A percentile compares a stretch with the other conserved stretches of the same genome.
phyloP scores from a whole-genome alignment of 2,113 vertebrate species.

The Columba livia region DNA sequence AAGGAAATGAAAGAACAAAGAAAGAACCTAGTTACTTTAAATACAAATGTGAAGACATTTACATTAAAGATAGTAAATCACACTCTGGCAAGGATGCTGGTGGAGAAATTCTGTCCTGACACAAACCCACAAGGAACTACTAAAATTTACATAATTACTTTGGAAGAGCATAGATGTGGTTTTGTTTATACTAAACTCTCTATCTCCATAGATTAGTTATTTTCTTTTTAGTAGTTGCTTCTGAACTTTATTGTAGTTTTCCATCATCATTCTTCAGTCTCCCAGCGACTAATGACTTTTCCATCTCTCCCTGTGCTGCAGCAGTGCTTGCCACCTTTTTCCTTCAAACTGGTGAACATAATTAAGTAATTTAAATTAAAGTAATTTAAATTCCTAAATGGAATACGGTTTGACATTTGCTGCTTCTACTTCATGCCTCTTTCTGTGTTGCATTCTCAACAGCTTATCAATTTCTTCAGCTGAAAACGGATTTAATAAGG shows the following conservation, averaged over 20 bases:
- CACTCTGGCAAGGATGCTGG: constrained; percentile 4
- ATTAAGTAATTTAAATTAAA: neutral
- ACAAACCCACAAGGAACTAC: neutral
- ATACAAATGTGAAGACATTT: constrained; percentile 39
- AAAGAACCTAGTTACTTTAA: constrained; percentile 23
- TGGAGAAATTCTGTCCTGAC: neutral
- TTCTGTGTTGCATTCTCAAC: neutral
- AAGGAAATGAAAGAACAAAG: constrained; percentile 52
- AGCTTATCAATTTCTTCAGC: neutral
- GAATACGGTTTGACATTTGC: neutral
- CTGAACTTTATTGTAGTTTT: constrained; percentile 13
- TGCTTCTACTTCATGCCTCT: neutral
- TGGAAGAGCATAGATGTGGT: neutral
- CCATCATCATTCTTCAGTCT: neutral
- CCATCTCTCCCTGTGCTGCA: neutral
- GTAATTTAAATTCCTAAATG: neutral
- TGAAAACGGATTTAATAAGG: neutral
- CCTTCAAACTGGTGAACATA: neutral
- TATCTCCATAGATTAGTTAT: neutral
- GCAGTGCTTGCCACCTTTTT: neutral
- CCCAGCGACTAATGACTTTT: constrained; percentile 4
- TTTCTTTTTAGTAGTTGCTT: neutral
- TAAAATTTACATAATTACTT: neutral
- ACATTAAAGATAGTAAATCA: constrained; percentile 34
- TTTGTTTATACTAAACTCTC: neutral